Evolutionary conservation across 2,797 vertebrate species (phyloP).

Genomic region (Halcyon chelicuti): DNA sequence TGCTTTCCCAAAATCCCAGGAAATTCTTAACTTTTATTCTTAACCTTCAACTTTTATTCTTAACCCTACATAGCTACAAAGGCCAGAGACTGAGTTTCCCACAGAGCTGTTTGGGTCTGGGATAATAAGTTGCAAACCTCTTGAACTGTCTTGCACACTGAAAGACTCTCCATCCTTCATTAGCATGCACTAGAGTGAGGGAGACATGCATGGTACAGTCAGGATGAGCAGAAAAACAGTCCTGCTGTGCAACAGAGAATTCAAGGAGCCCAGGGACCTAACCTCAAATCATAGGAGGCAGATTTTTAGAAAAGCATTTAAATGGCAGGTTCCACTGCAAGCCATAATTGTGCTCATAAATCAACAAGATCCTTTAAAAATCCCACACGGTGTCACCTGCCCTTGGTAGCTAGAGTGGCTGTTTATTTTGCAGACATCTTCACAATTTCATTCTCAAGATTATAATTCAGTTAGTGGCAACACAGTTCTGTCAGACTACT

Average conservation of each 20-base stretch:
- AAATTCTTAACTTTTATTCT: background rate
- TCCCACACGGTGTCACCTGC: background rate
- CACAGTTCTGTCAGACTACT: background rate
- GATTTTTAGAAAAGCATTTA: background rate
- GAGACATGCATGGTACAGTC: accelerated
- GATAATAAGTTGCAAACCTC: background rate
- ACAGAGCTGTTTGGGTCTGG: background rate
- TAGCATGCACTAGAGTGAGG: background rate
- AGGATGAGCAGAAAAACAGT: background rate
- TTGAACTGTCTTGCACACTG: background rate
- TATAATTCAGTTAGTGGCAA: background rate
- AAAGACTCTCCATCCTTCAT: background rate
- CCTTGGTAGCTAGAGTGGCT: background rate
- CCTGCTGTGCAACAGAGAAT: background rate
- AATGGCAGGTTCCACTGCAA: background rate
- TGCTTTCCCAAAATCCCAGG: background rate
- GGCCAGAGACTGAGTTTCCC: background rate
- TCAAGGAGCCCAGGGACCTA: background rate
- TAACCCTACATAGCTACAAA: background rate
- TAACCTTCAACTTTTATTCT: background rate
- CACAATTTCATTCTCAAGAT: background rate
- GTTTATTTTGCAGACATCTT: conserved; percentile 37
- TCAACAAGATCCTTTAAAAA: conserved; percentile 15
- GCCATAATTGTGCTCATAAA: background rate
- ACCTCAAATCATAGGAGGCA: background rate